Base-by-base conservation (phyloP, 2,113 vertebrate genomes). In the Oryzias celebensis region DNA sequence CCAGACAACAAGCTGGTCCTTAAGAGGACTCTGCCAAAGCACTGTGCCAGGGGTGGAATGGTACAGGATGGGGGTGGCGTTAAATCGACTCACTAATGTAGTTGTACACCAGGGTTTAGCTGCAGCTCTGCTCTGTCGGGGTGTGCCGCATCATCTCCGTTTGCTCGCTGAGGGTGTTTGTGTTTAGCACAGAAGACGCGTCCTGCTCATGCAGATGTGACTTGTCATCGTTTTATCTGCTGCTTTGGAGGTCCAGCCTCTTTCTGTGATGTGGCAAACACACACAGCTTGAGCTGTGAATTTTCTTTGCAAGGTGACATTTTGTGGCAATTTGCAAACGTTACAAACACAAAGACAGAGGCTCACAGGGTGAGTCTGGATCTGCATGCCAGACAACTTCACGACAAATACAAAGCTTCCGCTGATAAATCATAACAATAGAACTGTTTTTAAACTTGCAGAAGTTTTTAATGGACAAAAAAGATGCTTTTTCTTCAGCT, bases 211-310 rank as follows among this genome's bases (percentile, higher is more conserved):
- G 84, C 87, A 87, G 81, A 85, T 88, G 83, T 76, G 83, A 81
- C 75, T 82, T 74, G 71, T 79, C 81, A 73, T 84, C 66, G 80
- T 87, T 81, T 84, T 82, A 76, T 77, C 81, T 82, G 81, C 82
- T 80, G 80, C 86, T 86, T 78, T 85, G 78, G 83, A 85, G 85
- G 86, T 88, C 83, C 89, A 84, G 86, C 77, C 87, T 84, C 87
- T 81, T 83, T 88, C 65, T 8, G 77, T 81, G 85, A 88, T 86
- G 87, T 89, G 87, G 86, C 85, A 86, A 89, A 90, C 77, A 77
- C 87, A 84, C 86, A 81, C 87, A 89, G 87, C 83, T 88, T 88
- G 87, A 88, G 89, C 86, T 89, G 89, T 88, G 86, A 89, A 87
- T 81, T 83, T 82, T 80, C 87, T 85, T 85, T 85, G 86, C 83